A percentile compares a stretch with the other conserved stretches of the same genome.
Conservation (phyloP, 2,797 vertebrate genomes). For the Muscicapa comitata region DNA sequence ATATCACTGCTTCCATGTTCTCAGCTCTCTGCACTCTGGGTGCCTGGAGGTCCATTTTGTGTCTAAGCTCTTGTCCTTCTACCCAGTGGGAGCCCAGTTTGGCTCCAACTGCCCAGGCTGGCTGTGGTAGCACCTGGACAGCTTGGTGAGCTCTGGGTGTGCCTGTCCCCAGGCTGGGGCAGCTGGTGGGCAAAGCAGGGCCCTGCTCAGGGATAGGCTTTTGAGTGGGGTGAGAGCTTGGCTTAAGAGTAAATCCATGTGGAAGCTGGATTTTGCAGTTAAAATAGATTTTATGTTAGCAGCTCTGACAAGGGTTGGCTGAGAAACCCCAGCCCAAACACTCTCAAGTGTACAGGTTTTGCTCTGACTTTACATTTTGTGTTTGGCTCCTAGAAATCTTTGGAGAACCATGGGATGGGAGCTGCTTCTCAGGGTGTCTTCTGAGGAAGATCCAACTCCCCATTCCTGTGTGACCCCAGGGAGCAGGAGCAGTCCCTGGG, state of each 20-base stretch:
- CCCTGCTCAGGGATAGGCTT: neutral
- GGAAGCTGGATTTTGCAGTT: neutral
- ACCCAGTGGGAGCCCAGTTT: neutral
- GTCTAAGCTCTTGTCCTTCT: neutral
- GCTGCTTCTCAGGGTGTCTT: neutral
- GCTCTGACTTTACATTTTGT: neutral
- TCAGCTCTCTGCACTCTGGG: neutral
- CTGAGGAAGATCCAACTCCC: neutral
- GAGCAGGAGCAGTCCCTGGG: neutral
- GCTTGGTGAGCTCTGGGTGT: neutral
- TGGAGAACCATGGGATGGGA: neutral
- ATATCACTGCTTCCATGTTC: accelerated
- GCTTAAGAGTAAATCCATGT: neutral
- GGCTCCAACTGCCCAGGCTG: accelerated
- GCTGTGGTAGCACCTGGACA: neutral
- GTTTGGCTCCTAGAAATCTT: neutral
- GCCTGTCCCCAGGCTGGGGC: neutral
- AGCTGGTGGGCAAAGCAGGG: neutral
- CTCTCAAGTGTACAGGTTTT: neutral
- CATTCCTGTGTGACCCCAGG: accelerated
- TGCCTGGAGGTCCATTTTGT: neutral
- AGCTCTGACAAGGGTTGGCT: neutral
- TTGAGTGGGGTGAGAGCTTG: neutral
- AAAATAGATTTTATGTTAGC: neutral
- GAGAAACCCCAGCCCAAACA: neutral